Percentiles rank a stretch among this genome's conserved stretches.
Evolutionary conservation across 2,797 vertebrate genomes (phyloP).

Genomic region (Scyliorhinus canicula): DNA sequence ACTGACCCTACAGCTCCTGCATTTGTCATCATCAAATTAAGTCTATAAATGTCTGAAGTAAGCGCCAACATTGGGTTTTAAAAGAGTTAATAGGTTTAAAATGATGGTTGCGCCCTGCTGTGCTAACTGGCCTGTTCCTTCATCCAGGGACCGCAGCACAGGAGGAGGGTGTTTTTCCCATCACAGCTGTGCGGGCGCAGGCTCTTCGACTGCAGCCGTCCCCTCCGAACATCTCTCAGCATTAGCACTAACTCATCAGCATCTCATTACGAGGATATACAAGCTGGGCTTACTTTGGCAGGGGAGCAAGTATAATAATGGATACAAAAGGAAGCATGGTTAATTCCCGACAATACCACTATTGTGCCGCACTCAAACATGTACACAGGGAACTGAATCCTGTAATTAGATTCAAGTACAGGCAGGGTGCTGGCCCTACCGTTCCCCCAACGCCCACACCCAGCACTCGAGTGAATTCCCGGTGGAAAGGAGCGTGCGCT

Average conservation of each 20-base stretch:
- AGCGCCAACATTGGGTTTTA: neutral
- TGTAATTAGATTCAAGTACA: slow-evolving; percentile 7
- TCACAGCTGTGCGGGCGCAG: neutral
- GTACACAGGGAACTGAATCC: neutral
- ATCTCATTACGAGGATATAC: neutral
- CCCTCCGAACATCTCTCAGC: neutral
- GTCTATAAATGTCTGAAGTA: neutral
- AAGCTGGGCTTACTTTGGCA: neutral
- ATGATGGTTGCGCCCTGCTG: neutral
- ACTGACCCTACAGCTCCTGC: neutral
- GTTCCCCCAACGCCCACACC: neutral
- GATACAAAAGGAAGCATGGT: neutral
- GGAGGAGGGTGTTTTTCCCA: neutral
- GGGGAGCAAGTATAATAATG: neutral
- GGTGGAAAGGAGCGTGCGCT: neutral
- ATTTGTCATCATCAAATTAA: neutral
- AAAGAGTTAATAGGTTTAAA: neutral
- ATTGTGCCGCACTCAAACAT: neutral
- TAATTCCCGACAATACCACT: neutral
- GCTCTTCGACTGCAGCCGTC: neutral
- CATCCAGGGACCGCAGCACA: neutral
- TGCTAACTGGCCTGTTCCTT: neutral
- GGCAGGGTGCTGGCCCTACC: neutral
- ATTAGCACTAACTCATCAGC: neutral
- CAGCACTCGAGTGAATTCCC: neutral